Base-by-base conservation (phyloP, 23 tunicate species). In the Phallusia fumigata region DNA sequence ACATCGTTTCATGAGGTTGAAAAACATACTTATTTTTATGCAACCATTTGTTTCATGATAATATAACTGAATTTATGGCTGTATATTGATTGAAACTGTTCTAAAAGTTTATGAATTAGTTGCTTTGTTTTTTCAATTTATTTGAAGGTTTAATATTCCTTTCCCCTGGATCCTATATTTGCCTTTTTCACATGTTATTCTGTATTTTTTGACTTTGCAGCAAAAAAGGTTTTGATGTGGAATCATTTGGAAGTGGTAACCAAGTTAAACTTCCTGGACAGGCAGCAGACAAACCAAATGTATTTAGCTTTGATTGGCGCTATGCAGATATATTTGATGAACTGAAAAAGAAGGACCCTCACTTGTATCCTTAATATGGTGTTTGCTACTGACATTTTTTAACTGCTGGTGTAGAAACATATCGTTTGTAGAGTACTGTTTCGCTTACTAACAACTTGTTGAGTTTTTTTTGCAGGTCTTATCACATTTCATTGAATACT, bases 211-310 rank as follows among this genome's bases (percentile, higher is more conserved):
- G n/a, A n/a, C n/a, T 58, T 58, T 58, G 69, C 86, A 93, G 98
- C 31, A 95, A 95, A 77, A 90, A 87, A 77, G 86, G 88, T 18
- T 90, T 85, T 79, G 73, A 90, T 45, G 92, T 90, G 21, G 72
- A 84, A 74, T 90, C 95, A 13, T 95, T 83, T 90, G 99, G 99
- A 33, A 86, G 89, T 21, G 99, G 99, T 31, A 87, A 47, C 36
- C 96, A 86, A 73, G 99, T 95, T 30, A 95, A 90, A 73, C 90
- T 95, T 8, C 99, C 99, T 15, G 99, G 99, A 34, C 85, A 91
- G 36, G 84, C 99, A 3, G 92, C 89, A 32, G 88, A 95, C 82
- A 95, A 85, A 64, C 99, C 99, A 74, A 95, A 95, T 40, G 90
- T 95, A 28, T 95, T 83, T 79, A 33, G 74, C 45, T 95, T 95